Evolutionary conservation across 2,888 invertebrate genomes (phyloP).

Genomic region (Andricus quercusramuli): DNA sequence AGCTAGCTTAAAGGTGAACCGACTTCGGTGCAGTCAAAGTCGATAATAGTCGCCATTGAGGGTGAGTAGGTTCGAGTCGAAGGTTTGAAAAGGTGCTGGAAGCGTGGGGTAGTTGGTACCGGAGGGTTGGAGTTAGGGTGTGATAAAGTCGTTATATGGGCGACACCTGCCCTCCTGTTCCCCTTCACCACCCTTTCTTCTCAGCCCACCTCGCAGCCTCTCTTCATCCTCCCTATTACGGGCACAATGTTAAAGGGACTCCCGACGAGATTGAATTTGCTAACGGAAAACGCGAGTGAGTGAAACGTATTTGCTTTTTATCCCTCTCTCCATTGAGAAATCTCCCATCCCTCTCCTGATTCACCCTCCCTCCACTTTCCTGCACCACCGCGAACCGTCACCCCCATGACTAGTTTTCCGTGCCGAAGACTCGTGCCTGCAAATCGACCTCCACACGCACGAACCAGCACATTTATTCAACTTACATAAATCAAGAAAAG

Average conservation of each 20-base stretch:
- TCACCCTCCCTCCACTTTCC: conserved; percentile 49
- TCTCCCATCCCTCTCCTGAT: conserved; percentile 62
- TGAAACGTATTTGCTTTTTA: conserved; percentile 78
- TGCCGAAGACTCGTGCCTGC: conserved; percentile 45
- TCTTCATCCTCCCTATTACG: conserved; percentile 76
- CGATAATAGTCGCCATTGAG: conserved; percentile 71
- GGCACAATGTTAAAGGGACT: conserved; percentile 76
- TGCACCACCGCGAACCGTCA: conserved; percentile 42
- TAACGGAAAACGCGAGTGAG: conserved; percentile 77
- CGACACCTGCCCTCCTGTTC: conserved; percentile 70
- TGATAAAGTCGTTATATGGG: conserved; percentile 76
- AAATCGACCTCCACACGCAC: conserved; percentile 57
- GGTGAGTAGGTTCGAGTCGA: conserved; percentile 62
- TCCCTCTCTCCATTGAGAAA: conserved; percentile 74
- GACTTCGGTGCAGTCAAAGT: conserved; percentile 67
- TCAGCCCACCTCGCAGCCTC: conserved; percentile 66
- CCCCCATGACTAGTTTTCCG: conserved; percentile 49
- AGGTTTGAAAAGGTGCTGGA: conserved; percentile 62
- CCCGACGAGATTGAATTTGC: conserved; percentile 78
- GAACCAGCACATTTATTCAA: conserved; percentile 68
- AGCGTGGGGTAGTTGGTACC: conserved; percentile 41
- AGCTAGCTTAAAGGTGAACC: conserved; percentile 69
- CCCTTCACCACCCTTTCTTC: conserved; percentile 56
- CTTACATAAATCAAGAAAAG: conserved; percentile 66
- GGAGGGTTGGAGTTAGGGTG: conserved; percentile 57